phyloP scores from a whole-genome alignment of 2,888 invertebrate genomes.

The Pseudanteris insignis region DNA sequence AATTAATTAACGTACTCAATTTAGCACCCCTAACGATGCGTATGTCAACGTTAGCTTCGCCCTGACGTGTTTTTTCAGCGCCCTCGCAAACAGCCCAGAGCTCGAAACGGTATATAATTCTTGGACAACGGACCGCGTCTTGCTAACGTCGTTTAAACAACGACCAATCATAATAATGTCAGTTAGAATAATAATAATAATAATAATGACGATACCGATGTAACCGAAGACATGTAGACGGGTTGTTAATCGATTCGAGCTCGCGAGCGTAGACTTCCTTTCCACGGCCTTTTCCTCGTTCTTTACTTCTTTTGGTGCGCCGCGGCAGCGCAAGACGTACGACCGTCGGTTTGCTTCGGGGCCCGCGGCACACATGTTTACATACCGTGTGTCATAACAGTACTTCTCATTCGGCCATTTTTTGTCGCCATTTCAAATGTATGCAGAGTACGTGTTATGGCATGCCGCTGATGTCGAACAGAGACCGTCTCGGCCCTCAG shows the following conservation, averaged over 20 bases:
- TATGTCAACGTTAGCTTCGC: too few species aligned
- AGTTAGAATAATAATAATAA: too few species aligned
- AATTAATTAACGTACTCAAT: too few species aligned
- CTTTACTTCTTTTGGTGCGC: slow-evolving; percentile 9
- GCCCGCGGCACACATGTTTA: slow-evolving; percentile 24
- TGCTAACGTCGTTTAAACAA: too few species aligned
- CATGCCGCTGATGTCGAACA: slow-evolving; percentile 20
- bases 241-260: slow-evolving; percentile 23
- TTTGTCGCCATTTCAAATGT: slow-evolving; percentile 20
- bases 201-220: slow-evolving; percentile 23
- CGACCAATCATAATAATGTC: too few species aligned
- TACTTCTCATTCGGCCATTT: slow-evolving; percentile 31
- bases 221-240: slow-evolving; percentile 12
- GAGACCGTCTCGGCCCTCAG: slow-evolving; percentile 12
- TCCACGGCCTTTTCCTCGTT: slow-evolving; percentile 2
- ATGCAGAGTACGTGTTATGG: slow-evolving; percentile 20
- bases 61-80: too few species aligned
- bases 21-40: too few species aligned
- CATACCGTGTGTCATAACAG: slow-evolving; percentile 35
- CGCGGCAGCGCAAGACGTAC: slow-evolving; percentile 5
- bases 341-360: slow-evolving; percentile 14
- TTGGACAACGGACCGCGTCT: neutral
- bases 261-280: slow-evolving; percentile 12
- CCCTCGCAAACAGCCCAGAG: too few species aligned
- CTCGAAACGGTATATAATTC: slow-evolving; percentile 3